Evolutionary conservation across 2,888 invertebrate genomes (phyloP), one percentile per base, ranked within the genome.

Genomic region (Seira ritae): DNA sequence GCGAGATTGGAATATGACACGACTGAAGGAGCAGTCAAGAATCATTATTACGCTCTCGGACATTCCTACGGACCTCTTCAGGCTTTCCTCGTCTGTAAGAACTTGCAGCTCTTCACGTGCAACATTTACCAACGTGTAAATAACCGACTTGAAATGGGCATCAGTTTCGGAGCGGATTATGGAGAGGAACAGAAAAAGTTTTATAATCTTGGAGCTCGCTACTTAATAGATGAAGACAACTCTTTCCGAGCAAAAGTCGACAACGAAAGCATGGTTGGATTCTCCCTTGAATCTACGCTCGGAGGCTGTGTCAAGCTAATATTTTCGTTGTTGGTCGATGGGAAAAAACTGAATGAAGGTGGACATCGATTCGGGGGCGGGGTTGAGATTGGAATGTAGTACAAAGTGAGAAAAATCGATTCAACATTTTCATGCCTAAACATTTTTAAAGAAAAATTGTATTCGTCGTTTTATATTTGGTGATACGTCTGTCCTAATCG

Each of bases 111-210:
- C 15, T 72, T 12, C 67, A 79, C 72, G 1, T 66, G 67, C 17
- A 12, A 72, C 17, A 17, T 79, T 0, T 79, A 79, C 72, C 79
- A 79, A 37, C 71, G 79, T 1, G 79, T 79, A n/a, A 72, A 67
- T 67, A 71, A 79, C 23, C 79, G 79, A 50, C 55, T 79, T n/a
- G 79, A 79, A 22, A 79, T 79, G 79, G 79, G 79, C 31, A 19
- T 79, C n/a, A 67, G 17, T 37, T 79, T 79, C 60, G 79, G 79
- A n/a, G 19, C 71, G n/a, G 79, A 79, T 67, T 22, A 31, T 24
- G 79, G 79, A 23, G 79, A 79, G 10, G 71, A 42, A 31, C 69
- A 69, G 72, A 80, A 73, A 69, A 68, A 68, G 55, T 68, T 74
- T 37, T 80, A 80, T 46, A 60, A 37, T 23, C 69, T 80, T 4